A percentile compares a stretch with the other conserved stretches of the same genome.
These are phyloP conservation scores for Brachionus rotundiformis DNA, from an alignment of 1,140 invertebrate genomes.

Conservation along the genomic window DNA sequence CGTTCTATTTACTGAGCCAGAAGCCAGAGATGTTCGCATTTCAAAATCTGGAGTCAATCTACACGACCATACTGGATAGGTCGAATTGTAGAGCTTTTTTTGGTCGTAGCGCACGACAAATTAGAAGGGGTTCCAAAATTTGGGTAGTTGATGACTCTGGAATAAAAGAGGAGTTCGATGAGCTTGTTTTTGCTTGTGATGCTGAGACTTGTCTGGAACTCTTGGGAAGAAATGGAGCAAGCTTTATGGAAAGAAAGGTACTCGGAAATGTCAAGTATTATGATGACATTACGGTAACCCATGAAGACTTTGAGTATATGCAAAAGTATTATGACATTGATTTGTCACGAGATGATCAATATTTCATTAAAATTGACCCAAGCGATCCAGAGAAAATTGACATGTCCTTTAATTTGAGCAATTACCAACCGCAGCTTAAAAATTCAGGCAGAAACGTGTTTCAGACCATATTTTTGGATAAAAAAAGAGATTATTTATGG, in stretches of 20 bases:
- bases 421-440: constrained; percentile 58
- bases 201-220: constrained; percentile 57
- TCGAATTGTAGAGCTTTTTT: constrained; percentile 53
- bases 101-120: constrained; percentile 54
- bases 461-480: constrained; percentile 58
- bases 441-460: constrained; percentile 55
- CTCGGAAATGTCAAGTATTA: constrained; percentile 58
- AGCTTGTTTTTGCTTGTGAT: constrained; percentile 58
- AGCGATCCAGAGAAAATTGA: constrained; percentile 56
- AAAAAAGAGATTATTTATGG: constrained; percentile 54
- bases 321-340: constrained; percentile 57
- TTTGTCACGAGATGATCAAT: constrained; percentile 56
- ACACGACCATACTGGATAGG: constrained; percentile 56
- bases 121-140: constrained; percentile 54
- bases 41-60: constrained; percentile 57
- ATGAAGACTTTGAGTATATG: constrained; percentile 59
- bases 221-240: constrained; percentile 54
- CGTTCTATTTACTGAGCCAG: constrained; percentile 55
- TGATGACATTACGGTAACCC: constrained; percentile 57
- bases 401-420: constrained; percentile 59
- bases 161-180: constrained; percentile 55
- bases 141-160: constrained; percentile 54
- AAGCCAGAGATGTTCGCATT: constrained; percentile 59
- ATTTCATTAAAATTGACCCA: constrained; percentile 56
- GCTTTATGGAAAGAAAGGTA: constrained; percentile 55